Percentiles rank a stretch among this genome's conserved stretches.
Conservation (phyloP, 1,140 invertebrate species). For the Heliconius hermathena region DNA sequence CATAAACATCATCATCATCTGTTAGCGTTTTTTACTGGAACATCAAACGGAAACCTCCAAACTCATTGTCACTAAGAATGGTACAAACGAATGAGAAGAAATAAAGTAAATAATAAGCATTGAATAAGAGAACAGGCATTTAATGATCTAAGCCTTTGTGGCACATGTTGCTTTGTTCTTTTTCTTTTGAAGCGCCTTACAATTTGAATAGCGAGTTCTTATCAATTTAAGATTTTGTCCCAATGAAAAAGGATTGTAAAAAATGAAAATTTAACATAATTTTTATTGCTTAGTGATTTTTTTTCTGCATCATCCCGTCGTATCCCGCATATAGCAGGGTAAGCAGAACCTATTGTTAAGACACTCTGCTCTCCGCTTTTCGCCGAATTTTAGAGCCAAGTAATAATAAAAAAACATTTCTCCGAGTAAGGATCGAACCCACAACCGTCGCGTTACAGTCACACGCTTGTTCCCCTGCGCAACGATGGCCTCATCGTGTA, state of each 20-base stretch:
- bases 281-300: too few relatives aligned
- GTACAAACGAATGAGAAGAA: slow-evolving; percentile 7
- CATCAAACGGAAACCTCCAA: slow-evolving; percentile 15
- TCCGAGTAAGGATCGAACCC: too few relatives aligned
- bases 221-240: slow-evolving; percentile 13
- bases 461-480: too few relatives aligned
- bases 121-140: slow-evolving; percentile 22
- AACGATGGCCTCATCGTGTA: too few relatives aligned
- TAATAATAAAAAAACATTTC: too few relatives aligned
- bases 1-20: background rate
- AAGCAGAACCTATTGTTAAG: too few relatives aligned
- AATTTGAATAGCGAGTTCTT: slow-evolving; percentile 13
- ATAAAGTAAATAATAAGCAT: slow-evolving; percentile 21
- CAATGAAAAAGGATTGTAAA: background rate
- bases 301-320: too few relatives aligned
- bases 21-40: background rate
- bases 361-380: too few relatives aligned
- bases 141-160: slow-evolving; percentile 38
- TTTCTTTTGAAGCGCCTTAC: slow-evolving; percentile 18
- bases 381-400: too few relatives aligned
- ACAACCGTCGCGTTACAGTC: too few relatives aligned
- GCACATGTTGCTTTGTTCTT: slow-evolving; percentile 51
- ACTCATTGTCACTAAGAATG: slow-evolving; percentile 11
- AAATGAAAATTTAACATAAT: background rate
- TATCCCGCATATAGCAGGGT: too few relatives aligned